Conservation (phyloP, 37 sponge, comb jelly and placozoan genomes). For the Eunapius fragilis region DNA sequence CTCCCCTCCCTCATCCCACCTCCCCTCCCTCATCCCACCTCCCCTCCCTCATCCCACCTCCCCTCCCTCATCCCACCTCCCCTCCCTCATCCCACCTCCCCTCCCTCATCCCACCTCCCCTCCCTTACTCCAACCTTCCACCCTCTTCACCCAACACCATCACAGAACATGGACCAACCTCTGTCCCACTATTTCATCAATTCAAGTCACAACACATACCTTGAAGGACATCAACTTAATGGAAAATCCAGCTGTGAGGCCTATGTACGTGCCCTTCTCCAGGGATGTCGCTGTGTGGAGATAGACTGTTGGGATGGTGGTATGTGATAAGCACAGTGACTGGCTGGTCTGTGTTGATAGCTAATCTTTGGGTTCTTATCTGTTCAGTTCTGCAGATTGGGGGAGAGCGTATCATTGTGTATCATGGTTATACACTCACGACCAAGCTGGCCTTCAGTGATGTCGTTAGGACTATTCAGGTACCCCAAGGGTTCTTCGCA, state of each 20-base stretch:
- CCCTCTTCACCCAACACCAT: neutral
- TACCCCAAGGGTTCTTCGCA: neutral
- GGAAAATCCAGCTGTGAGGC: conserved; percentile 88
- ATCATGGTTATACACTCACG: conserved; percentile 92
- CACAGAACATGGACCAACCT: conserved; percentile 88
- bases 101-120: neutral
- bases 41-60: neutral
- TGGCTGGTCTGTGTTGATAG: neutral
- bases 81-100: neutral
- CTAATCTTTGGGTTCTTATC: neutral
- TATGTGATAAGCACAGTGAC: conserved; percentile 1
- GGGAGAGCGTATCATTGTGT: conserved; percentile 67
- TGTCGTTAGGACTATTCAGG: conserved; percentile 82
- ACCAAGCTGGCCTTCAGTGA: conserved; percentile 80
- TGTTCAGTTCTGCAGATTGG: conserved; percentile 27
- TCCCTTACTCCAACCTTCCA: neutral
- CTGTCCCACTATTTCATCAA: conserved; percentile 95
- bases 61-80: no score
- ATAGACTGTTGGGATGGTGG: conserved; percentile 79
- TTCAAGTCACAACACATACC: conserved; percentile 94
- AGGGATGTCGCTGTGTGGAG: conserved; percentile 89
- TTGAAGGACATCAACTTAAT: conserved; percentile 80
- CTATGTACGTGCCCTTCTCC: conserved; percentile 80
- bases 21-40: neutral
- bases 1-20: no score